Base-by-base conservation (phyloP, 2,888 invertebrate genomes). In the Agrypnus murinus region DNA sequence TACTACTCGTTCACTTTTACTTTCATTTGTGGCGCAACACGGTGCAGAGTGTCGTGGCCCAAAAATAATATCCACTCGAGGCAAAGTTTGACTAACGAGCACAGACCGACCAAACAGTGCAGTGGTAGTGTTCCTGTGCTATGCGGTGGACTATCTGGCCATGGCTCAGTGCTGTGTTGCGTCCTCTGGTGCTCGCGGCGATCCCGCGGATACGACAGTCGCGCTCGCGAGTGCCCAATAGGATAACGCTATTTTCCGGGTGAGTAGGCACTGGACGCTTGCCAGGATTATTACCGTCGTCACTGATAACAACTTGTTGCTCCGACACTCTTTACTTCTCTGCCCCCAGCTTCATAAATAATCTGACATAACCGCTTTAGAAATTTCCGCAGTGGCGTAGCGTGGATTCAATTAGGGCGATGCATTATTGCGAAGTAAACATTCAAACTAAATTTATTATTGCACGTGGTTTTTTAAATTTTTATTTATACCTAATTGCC, bases 21-120 rank as follows among this genome's bases (percentile, higher is more conserved):
- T 86, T 86, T 86, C 86, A 86, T 86, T 86, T 84, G 85, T 85
- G 85, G 84, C 85, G 85, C 84, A 86, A 85, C 81, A 80, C 79
- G 75, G 83, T 82, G 82, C 82, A 81, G 82, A 82, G 83, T 83
- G 83, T 83, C 81, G 83, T 84, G 84, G 81, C 84, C 84, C 84
- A 84, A 85, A 85, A 84, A 85, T 84, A 84, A 81, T 80, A 81
- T 82, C 80, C 82, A 84, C 83, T 84, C 82, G 78, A 82, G 80
- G 81, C 81, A 79, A 81, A 81, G 81, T 79, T 81, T 76, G 73
- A 71, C 77, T 72, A 77, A 72, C 76, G 77, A 74, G 69, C 73
- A 53, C 63, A 69, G 40, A 62, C 60, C 60, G 63, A 63, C 63
- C 66, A 73, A 75, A 78, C 74, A 75, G 80, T 80, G 79, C 79